These are phyloP conservation scores for Galaxea fascicularis DNA, from an alignment of 92 coral and sea anemone species.

Conservation along the genomic window DNA sequence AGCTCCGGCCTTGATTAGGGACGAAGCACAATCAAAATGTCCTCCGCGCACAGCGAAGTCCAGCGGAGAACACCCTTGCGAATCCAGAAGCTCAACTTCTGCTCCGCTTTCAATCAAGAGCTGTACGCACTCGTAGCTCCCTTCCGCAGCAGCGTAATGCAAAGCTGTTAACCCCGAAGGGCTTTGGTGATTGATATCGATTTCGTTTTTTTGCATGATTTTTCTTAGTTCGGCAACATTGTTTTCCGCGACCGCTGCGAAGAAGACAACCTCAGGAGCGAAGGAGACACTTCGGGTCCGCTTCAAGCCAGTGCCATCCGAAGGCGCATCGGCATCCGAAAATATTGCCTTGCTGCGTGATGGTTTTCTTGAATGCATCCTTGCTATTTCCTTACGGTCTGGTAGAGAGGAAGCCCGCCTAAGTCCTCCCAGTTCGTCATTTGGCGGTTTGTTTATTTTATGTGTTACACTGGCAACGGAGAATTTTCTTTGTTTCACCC, in stretches of 20 bases:
- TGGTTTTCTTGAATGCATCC: slow-evolving; percentile 39
- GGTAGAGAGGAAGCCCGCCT: slow-evolving; percentile 81
- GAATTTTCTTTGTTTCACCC: slow-evolving; percentile 59
- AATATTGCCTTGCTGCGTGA: slow-evolving; percentile 21
- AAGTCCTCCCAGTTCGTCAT: slow-evolving; percentile 25
- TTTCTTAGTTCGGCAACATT: slow-evolving; percentile 76
- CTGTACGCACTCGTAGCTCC: slow-evolving; percentile 82
- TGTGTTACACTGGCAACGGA: slow-evolving; percentile 50
- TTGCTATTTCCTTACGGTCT: slow-evolving; percentile 78
- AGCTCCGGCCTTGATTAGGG: slow-evolving; percentile 92
- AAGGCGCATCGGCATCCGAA: slow-evolving; percentile 40
- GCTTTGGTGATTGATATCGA: slow-evolving; percentile 80
- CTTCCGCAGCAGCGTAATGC: slow-evolving; percentile 95
- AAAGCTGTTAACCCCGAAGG: slow-evolving; percentile 91
- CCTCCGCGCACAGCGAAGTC: slow-evolving; percentile 98
- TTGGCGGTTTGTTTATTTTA: slow-evolving; percentile 41
- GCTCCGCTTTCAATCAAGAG: slow-evolving; percentile 79
- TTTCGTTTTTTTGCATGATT: slow-evolving; percentile 73
- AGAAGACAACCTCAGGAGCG: slow-evolving; percentile 87
- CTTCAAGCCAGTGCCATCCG: slow-evolving; percentile 41
- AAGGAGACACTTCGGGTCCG: slow-evolving; percentile 88
- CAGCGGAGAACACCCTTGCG: slow-evolving; percentile 88
- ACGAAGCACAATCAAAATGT: slow-evolving; percentile 95
- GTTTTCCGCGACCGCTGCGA: slow-evolving; percentile 90
- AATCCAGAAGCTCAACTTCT: slow-evolving; percentile 72